Conservation (phyloP, 1,140 invertebrate genomes). For the Tetramorium simillimum region DNA sequence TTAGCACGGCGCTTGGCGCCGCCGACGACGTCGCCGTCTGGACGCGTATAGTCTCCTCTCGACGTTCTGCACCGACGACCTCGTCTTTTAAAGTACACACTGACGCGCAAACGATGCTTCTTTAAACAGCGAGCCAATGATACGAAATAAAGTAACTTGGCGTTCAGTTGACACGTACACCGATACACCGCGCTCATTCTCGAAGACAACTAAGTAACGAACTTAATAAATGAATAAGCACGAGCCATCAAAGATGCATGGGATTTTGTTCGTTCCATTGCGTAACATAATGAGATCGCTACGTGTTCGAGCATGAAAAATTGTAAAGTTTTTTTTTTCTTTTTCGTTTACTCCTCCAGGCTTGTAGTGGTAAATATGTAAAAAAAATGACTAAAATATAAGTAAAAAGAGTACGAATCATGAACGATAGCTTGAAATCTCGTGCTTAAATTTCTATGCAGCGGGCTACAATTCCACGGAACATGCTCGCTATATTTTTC, state of each 20-base stretch:
- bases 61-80: conserved; percentile 74
- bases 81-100: conserved; percentile 74
- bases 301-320: conserved; percentile 13
- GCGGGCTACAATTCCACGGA: background rate
- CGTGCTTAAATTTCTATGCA: background rate
- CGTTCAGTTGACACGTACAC: conserved; percentile 1
- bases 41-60: conserved; percentile 81
- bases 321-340: background rate
- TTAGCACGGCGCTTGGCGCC: conserved; percentile 81
- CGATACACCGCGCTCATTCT: background rate
- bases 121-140: conserved; percentile 66
- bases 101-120: conserved; percentile 70
- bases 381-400: background rate
- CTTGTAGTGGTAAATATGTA: background rate
- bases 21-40: conserved; percentile 82
- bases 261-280: conserved; percentile 14
- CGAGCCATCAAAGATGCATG: background rate
- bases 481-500: background rate
- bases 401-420: background rate
- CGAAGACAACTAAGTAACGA: background rate
- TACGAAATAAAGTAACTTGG: conserved; percentile 61
- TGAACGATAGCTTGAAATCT: background rate
- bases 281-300: background rate
- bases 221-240: conserved; percentile 20
- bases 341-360: background rate